These are phyloP conservation scores for Neoniphon sammara DNA, from an alignment of 2,797 vertebrate genomes.

Conservation along the genomic window DNA sequence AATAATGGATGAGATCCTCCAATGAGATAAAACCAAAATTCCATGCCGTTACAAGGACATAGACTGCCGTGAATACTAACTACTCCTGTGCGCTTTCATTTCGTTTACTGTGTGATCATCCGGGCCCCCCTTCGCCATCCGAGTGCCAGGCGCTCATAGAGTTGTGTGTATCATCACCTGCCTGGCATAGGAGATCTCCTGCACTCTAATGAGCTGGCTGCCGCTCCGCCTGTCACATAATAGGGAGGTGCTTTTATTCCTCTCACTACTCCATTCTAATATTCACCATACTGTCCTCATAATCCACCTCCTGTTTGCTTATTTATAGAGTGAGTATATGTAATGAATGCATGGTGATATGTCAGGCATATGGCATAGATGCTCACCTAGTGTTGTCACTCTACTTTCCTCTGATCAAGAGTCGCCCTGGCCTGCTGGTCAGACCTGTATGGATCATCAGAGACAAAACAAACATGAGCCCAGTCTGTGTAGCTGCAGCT, in stretches of 20 bases:
- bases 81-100: conserved; percentile 63
- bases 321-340: conserved; percentile 31
- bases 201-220: conserved; percentile 71
- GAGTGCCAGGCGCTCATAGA: conserved; percentile 36
- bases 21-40: conserved; percentile 77
- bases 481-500: background rate
- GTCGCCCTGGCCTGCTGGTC: background rate
- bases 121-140: conserved; percentile 34
- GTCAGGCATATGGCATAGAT: background rate
- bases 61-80: conserved; percentile 77
- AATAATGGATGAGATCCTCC: conserved; percentile 83
- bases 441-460: background rate
- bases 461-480: too few relatives aligned
- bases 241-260: conserved; percentile 37
- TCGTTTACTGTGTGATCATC: conserved; percentile 61
- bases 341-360: conserved; percentile 18
- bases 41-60: conserved; percentile 74
- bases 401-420: background rate
- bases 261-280: conserved; percentile 24
- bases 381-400: background rate
- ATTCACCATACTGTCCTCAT: conserved; percentile 31
- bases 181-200: conserved; percentile 46
- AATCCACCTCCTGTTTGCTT: conserved; percentile 46
- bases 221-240: conserved; percentile 42
- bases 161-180: conserved; percentile 55